Base-by-base conservation (phyloP, 2,888 invertebrate species). In the Spodoptera littoralis region DNA sequence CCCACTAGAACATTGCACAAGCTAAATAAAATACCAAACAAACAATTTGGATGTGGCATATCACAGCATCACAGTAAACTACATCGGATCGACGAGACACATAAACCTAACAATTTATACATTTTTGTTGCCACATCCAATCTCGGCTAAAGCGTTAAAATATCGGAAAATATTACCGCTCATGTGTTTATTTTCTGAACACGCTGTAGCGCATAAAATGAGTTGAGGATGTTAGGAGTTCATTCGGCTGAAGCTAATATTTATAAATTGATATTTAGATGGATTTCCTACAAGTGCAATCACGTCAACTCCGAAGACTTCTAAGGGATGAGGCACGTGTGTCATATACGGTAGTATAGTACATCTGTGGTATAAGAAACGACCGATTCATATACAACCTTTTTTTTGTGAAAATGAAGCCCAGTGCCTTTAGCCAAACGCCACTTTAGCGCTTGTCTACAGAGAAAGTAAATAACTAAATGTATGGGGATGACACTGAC, bases 211-310 rank as follows among this genome's bases (percentile, higher is more conserved):
- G 54, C 30, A 60, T 73, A 69, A 72, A 69, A 72, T 63, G 36
- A 43, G 52, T 9, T 12, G 4, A n/a, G 13, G 50, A 27, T 36
- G 36, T 36, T 9, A 36, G 9, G 36, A 36, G 36, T 36, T 48
- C 62, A 50, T 65, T 73, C 69, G 55, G 24, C 48, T 45, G 61
- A 12, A 52, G 46, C 49, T 71, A 74, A 76, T 74, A 65, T 68
- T 62, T 60, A 66, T 58, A 76, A 76, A 74, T 73, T 73, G 71
- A 54, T 68, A 74, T 74, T 70, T 45, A 60, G 67, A 76, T 74
- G 60, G 57, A 65, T 65, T 68, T 27, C 60, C 30, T 47, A 71
- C 36, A 60, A 74, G 58, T 73, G 74, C 77, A 76, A 62, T 70
- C 48, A 52, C 45, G 45, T 50, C 50, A 53, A 65, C 55, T 67